Base-by-base conservation (phyloP, 2,113 vertebrate genomes). In the Caranx ignobilis region DNA sequence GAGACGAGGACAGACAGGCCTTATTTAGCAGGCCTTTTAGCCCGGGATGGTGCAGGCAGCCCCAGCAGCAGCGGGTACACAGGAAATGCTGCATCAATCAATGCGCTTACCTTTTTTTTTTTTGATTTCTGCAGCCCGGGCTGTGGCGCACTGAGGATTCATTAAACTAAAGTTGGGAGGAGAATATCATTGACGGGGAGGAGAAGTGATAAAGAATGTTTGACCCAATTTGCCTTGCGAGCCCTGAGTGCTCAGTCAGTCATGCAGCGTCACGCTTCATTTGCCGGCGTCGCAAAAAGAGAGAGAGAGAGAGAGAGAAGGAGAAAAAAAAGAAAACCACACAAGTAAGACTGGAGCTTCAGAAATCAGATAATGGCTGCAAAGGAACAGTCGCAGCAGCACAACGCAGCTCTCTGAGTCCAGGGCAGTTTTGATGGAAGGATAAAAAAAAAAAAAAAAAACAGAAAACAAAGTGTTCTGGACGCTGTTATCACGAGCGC, bases 1-100 rank as follows among this genome's bases (percentile, higher is more conserved):
- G 88, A 93, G 88, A 85, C 32, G 31, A 78, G 70, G 57, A 84
- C 86, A 85, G 81, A 87, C 68, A 21, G 70, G 71, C 75, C 50
- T 76, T 83, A 89, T 92, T 90, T 85, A 92, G 85, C 75, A 26
- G 71, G 73, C 59, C 47, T 83, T 72, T 92, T 79, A 92, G 89
- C 87, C 61, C 64, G 21, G 82, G 66, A 75, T 71, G 19, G 77
- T 83, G 73, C 6, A 35, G 37, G 21, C 39, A 6, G 77, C 26
- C 26, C 26, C 26, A 26, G 26, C 26, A 26, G 26, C 26, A 26
- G 26, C 71, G 55, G 70, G 75, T 81, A 62, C 62, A 79, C 80
- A 79, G 81, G 74, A 88, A 83, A 86, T 54, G 69, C 64, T 15
- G 78, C 77, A 86, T 87, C 84, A 82, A 89, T 88, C 71, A 68